A percentile compares a stretch with the other conserved stretches of the same genome.
phyloP scores from a whole-genome alignment of 2,888 invertebrate genomes.

The Neocrepidodera transversa region DNA sequence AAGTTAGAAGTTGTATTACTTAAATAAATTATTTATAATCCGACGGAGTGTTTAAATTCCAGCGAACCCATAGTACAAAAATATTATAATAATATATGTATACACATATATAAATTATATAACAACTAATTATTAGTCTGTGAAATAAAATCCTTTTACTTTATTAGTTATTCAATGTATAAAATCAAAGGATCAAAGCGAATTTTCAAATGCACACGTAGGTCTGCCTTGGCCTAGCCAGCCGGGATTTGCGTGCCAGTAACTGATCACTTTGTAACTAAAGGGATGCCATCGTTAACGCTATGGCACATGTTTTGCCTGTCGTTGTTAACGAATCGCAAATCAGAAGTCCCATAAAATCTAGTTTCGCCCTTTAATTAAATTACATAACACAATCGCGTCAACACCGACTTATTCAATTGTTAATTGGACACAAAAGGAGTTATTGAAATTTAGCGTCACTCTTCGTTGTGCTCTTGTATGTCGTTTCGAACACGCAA shows the following conservation, averaged over 20 bases:
- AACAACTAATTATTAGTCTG: too few species aligned
- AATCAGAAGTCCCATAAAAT: slow-evolving; percentile 17
- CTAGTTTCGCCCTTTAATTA: slow-evolving; percentile 27
- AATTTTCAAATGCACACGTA: not conserved
- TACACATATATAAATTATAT: too few species aligned
- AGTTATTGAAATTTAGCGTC: slow-evolving; percentile 29
- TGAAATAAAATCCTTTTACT: slow-evolving; percentile 1
- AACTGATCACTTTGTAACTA: slow-evolving; percentile 4
- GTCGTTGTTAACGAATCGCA: slow-evolving; percentile 2
- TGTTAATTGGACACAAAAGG: slow-evolving; percentile 32
- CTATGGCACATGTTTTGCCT: slow-evolving; percentile 2
- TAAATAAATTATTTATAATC: too few species aligned
- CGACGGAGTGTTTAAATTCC: too few species aligned
- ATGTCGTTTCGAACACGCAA: slow-evolving; percentile 25
- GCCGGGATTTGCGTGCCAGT: not conserved
- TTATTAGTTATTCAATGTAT: not conserved
- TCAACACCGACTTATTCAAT: slow-evolving; percentile 26
- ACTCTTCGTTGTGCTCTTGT: slow-evolving; percentile 13
- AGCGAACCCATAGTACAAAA: too few species aligned
- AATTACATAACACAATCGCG: slow-evolving; percentile 26
- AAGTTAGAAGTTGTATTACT: too few species aligned
- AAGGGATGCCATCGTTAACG: slow-evolving; percentile 6
- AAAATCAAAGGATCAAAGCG: slow-evolving; percentile 4
- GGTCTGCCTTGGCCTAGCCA: too few species aligned
- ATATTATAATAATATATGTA: too few species aligned